A percentile compares a stretch with the other conserved stretches of the same genome.
Evolutionary conservation across 2,797 vertebrate genomes (phyloP).

Genomic region (Corythornis leucogaster): DNA sequence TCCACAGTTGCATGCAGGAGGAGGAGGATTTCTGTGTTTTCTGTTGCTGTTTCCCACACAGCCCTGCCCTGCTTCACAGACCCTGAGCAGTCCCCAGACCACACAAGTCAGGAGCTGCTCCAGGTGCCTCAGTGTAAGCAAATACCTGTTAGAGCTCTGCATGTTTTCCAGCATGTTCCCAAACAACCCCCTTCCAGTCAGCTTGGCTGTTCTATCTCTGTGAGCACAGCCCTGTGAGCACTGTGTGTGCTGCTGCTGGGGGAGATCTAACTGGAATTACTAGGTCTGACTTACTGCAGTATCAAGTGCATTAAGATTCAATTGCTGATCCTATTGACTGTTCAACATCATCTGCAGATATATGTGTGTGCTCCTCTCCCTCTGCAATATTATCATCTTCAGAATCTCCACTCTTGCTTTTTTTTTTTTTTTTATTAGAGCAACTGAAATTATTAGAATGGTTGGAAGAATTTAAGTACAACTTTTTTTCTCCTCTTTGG

Average conservation of each 20-base stretch:
- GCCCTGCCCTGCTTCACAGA: neutral
- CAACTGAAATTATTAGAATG: slow-evolving; percentile 4
- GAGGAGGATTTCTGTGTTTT: neutral
- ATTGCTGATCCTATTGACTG: neutral
- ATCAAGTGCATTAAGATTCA: neutral
- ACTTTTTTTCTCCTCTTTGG: neutral
- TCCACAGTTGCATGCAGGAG: neutral
- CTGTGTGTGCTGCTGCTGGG: neutral
- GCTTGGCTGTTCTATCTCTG: neutral
- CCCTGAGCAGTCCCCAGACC: neutral
- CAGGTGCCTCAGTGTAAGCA: neutral
- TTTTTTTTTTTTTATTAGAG: neutral
- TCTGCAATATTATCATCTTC: neutral
- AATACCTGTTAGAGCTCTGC: neutral
- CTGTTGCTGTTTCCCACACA: neutral
- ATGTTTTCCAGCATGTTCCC: neutral
- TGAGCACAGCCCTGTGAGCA: neutral
- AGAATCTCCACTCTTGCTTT: neutral
- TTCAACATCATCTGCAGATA: neutral
- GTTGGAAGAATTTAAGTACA: neutral
- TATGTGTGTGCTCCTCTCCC: neutral
- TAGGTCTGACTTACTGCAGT: neutral
- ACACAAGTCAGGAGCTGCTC: neutral
- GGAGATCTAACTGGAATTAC: neutral
- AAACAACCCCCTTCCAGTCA: neutral